Evolutionary conservation across 64 coral and sea anemone genomes (phyloP).

Genomic region (Stylophora pistillata): DNA sequence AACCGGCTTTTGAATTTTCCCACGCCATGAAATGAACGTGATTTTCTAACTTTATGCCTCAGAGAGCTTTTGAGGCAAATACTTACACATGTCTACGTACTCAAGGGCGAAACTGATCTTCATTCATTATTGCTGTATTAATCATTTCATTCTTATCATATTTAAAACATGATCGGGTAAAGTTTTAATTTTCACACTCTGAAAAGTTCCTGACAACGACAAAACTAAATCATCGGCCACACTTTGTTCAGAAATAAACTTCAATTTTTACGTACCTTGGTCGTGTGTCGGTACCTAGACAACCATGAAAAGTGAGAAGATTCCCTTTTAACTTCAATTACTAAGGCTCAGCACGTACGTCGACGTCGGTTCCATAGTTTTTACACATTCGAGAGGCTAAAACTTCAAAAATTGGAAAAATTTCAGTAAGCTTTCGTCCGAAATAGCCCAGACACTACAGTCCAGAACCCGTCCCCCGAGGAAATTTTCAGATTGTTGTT

Average conservation of each 20-base stretch:
- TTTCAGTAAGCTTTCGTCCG: background rate
- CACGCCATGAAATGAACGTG: background rate
- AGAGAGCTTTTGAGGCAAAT: background rate
- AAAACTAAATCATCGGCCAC: no score
- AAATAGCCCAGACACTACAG: background rate
- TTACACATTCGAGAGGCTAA: background rate
- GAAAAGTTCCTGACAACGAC: no score
- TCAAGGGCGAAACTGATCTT: background rate
- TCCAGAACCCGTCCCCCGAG: background rate
- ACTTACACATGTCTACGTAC: background rate
- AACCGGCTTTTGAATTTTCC: background rate
- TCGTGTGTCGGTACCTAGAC: background rate
- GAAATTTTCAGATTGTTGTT: background rate
- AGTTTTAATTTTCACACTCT: no score
- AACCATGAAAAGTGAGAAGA: background rate
- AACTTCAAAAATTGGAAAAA: background rate
- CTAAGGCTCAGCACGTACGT: background rate
- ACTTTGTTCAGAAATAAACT: no score
- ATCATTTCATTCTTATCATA: no score
- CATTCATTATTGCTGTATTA: no score
- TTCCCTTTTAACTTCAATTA: constrained; percentile 3
- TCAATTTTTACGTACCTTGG: no score
- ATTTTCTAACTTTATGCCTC: background rate
- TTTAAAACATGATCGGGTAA: no score
- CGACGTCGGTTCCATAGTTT: background rate